A percentile compares a stretch with the other conserved stretches of the same genome.
Evolutionary conservation across 2,888 invertebrate genomes (phyloP).

Genomic region (Hypomecis atomaria): DNA sequence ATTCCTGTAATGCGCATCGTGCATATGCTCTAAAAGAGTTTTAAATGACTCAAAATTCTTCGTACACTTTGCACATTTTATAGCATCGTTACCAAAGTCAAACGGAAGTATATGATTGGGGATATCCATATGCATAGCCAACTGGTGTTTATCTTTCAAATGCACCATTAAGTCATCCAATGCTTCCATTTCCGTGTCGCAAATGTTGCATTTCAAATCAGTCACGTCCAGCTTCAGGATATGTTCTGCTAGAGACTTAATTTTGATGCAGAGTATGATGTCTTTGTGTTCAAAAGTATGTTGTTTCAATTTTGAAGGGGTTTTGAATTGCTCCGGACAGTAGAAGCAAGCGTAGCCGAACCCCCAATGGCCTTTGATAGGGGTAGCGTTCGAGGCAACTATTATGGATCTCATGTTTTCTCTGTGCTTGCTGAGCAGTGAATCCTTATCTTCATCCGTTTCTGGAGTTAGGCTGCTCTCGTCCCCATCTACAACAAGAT

Average conservation of each 20-base stretch:
- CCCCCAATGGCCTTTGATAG: constrained; percentile 47
- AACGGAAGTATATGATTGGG: constrained; percentile 68
- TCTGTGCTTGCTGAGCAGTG: constrained; percentile 48
- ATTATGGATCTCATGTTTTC: constrained; percentile 45
- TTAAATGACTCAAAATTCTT: constrained; percentile 60
- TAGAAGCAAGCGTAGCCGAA: constrained; percentile 48
- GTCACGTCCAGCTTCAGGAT: constrained; percentile 66
- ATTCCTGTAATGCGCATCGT: constrained; percentile 61
- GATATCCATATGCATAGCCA: constrained; percentile 54
- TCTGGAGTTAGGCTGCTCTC: no score
- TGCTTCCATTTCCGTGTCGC: constrained; percentile 45
- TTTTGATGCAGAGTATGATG: constrained; percentile 34
- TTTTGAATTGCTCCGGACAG: constrained; percentile 43
- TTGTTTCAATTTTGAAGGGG: constrained; percentile 45
- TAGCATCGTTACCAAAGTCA: constrained; percentile 54
- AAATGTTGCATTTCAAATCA: constrained; percentile 57
- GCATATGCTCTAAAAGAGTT: constrained; percentile 65
- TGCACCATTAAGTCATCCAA: constrained; percentile 57
- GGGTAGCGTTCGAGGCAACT: constrained; percentile 51
- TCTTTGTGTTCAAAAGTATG: constrained; percentile 48
- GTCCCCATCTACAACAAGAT: constrained; percentile 45
- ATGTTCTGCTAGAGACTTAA: constrained; percentile 47
- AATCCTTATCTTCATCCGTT: not conserved
- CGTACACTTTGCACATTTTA: constrained; percentile 59
- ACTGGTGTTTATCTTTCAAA: constrained; percentile 51